Percentiles rank a stretch among this genome's conserved stretches.
phyloP scores from a whole-genome alignment of 1,140 invertebrate genomes.

The Drosophila insularis region DNA sequence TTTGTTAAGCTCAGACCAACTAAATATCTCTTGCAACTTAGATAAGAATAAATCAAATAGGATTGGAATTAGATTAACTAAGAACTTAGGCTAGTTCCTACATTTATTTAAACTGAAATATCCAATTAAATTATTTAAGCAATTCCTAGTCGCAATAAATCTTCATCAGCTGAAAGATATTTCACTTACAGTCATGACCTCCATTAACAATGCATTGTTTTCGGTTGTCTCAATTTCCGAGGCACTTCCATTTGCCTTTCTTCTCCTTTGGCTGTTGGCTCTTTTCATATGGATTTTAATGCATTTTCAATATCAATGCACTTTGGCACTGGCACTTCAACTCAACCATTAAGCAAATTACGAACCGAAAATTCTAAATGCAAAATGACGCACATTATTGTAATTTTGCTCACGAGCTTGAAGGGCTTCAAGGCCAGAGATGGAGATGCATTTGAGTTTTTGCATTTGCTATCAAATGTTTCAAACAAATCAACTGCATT shows the following conservation, averaged over 20 bases:
- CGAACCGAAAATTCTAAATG: slow-evolving; percentile 47
- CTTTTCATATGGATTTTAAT: slow-evolving; percentile 54
- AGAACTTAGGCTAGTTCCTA: neutral
- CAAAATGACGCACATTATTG: slow-evolving; percentile 51
- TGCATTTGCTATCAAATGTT: slow-evolving; percentile 18
- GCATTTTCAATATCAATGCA: slow-evolving; percentile 53
- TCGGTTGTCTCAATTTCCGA: slow-evolving; percentile 25
- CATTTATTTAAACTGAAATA: neutral
- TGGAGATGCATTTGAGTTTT: neutral
- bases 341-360: slow-evolving; percentile 72
- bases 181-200: slow-evolving; percentile 40
- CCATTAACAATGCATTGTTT: slow-evolving; percentile 51
- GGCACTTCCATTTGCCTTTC: neutral
- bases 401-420: slow-evolving; percentile 32
- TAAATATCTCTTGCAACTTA: too few relatives aligned
- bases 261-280: slow-evolving; percentile 3
- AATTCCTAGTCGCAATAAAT: slow-evolving; percentile 2
- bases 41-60: too few relatives aligned
- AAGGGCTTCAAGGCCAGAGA: slow-evolving; percentile 52
- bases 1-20: too few relatives aligned
- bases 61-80: too few relatives aligned
- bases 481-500: slow-evolving; percentile 49
- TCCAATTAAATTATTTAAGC: neutral
- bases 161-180: slow-evolving; percentile 23
- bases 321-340: slow-evolving; percentile 42